Conservation (phyloP, 2,888 invertebrate species). For the Idaea biselata region DNA sequence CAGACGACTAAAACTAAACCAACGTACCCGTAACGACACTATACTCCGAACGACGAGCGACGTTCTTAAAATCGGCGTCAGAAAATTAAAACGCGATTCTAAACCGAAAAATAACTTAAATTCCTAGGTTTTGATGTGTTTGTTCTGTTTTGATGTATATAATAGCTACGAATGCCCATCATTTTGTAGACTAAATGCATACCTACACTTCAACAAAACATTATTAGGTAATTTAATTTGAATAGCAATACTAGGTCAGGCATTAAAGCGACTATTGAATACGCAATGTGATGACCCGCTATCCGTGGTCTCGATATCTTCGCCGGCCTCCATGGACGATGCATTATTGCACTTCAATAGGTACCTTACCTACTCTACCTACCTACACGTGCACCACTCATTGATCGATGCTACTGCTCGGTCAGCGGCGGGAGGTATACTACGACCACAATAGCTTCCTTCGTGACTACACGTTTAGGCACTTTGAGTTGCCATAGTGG, state of each 20-base stretch:
- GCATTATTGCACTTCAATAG: slow-evolving; percentile 21
- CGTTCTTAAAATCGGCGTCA: too few relatives aligned
- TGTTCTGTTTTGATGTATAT: too few relatives aligned
- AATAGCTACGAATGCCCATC: too few relatives aligned
- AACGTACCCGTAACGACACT: too few relatives aligned
- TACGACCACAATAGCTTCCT: background rate
- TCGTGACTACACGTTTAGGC: background rate
- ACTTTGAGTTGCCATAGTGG: background rate
- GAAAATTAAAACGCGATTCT: too few relatives aligned
- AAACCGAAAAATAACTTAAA: too few relatives aligned
- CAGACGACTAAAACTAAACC: too few relatives aligned
- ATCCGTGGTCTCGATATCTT: slow-evolving; percentile 50
- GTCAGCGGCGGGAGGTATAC: background rate
- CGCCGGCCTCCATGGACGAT: slow-evolving; percentile 20
- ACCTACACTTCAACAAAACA: too few relatives aligned
- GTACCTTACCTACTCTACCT: background rate
- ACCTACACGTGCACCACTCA: background rate
- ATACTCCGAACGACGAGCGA: too few relatives aligned
- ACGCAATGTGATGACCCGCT: slow-evolving; percentile 43
- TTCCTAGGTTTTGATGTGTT: too few relatives aligned
- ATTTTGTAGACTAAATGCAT: too few relatives aligned
- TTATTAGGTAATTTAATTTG: background rate
- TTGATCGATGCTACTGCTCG: background rate
- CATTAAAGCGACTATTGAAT: slow-evolving; percentile 24
- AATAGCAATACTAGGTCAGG: background rate